Percentiles rank a stretch among this genome's conserved stretches.
These are phyloP conservation scores for Apolygus lucorum DNA, from an alignment of 1,140 invertebrate genomes.

Conservation along the genomic window DNA sequence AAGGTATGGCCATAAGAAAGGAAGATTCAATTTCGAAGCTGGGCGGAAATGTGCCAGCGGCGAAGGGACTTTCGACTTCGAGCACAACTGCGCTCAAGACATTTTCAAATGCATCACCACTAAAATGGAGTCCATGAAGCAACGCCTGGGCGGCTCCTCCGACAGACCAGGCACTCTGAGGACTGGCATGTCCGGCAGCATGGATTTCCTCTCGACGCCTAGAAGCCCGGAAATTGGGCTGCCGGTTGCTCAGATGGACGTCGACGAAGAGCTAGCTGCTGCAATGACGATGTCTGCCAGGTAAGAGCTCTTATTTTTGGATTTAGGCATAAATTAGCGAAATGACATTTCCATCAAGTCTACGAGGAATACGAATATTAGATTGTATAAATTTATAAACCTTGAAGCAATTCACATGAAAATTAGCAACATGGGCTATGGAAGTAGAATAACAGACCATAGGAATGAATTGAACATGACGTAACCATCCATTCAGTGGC, in stretches of 20 bases:
- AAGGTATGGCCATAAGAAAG: constrained; percentile 69
- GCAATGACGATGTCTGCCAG: constrained; percentile 55
- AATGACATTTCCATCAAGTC: too few species aligned
- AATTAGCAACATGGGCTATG: too few species aligned
- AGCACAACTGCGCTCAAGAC: constrained; percentile 67
- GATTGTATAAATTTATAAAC: too few species aligned
- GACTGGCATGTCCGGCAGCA: constrained; percentile 42
- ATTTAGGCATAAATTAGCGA: too few species aligned
- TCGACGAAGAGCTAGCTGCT: constrained; percentile 21
- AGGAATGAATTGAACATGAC: too few species aligned
- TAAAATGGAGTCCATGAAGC: constrained; percentile 71
- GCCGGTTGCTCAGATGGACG: not conserved
- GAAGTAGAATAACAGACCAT: too few species aligned
- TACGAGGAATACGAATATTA: too few species aligned
- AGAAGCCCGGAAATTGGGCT: not conserved
- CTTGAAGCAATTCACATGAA: too few species aligned
- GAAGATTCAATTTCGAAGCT: constrained; percentile 83
- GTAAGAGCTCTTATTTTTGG: too few species aligned
- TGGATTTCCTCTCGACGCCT: not conserved
- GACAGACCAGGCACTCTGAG: constrained; percentile 39
- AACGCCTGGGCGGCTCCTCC: constrained; percentile 45
- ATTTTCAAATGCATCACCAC: constrained; percentile 49
- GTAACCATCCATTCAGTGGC: too few species aligned
- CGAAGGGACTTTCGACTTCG: constrained; percentile 71
- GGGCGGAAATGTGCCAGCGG: constrained; percentile 78